Evolutionary conservation across 2,888 invertebrate genomes (phyloP), one percentile per base, ranked within the genome.

Genomic region (Galeopsomyia nigrocyanea): DNA sequence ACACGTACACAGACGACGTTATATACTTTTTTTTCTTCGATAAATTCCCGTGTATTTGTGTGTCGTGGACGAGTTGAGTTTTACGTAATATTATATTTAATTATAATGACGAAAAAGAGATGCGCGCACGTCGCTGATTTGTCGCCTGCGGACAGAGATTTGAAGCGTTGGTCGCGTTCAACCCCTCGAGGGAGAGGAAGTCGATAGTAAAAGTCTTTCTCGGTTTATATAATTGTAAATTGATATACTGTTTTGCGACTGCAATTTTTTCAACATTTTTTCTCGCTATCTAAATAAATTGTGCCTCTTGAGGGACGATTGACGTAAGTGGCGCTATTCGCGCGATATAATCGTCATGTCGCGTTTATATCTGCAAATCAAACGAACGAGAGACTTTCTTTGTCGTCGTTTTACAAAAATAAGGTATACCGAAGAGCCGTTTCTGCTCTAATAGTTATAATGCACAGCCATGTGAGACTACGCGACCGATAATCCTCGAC

Each of bases 391-490:
- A 39, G 13, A 39, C 39, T 39, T 39, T 39, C 39, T 39, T 80
- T 39, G 39, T 39, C 39, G 13, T 10, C 39, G 39, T 39, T 79
- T 82, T 85, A 86, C 81, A 85, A 86, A 86, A 86, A 86, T 85
- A 86, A 86, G 81, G 39, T 39, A 82, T 84, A 83, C 82, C 81
- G 82, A 67, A 76, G 79, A 85, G 82, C 84, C 2, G 39, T 39
- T 39, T 84, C 82, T 78, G 84, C 84, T 83, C 83, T 80, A 79
- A 68, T 76, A 39, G 39, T 39, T 39, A 26, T 80, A 81, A 82
- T 84, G 83, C 86, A 86, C 86, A 86, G 86, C 86, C 86, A 84
- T 84, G 79, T 82, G 83, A 71, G 71, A 85, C 83, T 84, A 84
- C 82, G 81, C 83, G 82, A 81, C 81, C 77, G 72, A 77, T 74